Evolutionary conservation across 2,888 invertebrate species (phyloP), one percentile per base, ranked within the genome.

Genomic region (Dynastes hyllus): DNA sequence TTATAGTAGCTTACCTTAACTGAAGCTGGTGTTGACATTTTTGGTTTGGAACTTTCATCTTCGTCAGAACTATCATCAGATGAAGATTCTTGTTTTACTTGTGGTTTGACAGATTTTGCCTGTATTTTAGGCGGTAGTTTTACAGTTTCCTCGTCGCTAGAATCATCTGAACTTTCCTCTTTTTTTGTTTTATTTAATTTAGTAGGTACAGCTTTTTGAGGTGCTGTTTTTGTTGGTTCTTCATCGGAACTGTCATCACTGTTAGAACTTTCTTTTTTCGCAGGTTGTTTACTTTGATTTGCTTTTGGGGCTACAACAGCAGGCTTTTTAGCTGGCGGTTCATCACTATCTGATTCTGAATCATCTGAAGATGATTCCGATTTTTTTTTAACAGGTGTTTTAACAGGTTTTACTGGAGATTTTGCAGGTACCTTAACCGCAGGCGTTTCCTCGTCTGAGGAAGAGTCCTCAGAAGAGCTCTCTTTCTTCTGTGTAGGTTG

Each of bases 281-380:
- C 70, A 11, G 81, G 76, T 37, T 80, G 77, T 27, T 83, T 76
- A 29, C 80, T 69, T 16, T 81, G 81, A 6, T 80, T 55, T 76
- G 83, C 81, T 85, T 86, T 85, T 32, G 78, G 77, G 16, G 83
- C 82, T 2, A 84, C 82, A 71, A 55, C 6, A 5, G 79, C 53
- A 11, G 37, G 63, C 58, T 77, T 80, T 55, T 85, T 81, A 69
- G 81, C 80, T 40, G 83, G 82, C 6, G 83, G 83, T 76, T 85
- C 84, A 50, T 88, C 86, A 45, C 90, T 88, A 80, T 91, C 90
- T 45, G 85, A 85, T 66, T 83, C 83, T 77, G 85, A 86, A 63
- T 87, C 83, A 77, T 86, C 82, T 77, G 79, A 81, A 77, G 84
- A 78, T 37, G 81, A 67, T 37, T 58, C 66, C 51, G 79, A n/a